Evolutionary conservation across 2,113 vertebrate species (phyloP).

Genomic region (Hemibates koningsi): DNA sequence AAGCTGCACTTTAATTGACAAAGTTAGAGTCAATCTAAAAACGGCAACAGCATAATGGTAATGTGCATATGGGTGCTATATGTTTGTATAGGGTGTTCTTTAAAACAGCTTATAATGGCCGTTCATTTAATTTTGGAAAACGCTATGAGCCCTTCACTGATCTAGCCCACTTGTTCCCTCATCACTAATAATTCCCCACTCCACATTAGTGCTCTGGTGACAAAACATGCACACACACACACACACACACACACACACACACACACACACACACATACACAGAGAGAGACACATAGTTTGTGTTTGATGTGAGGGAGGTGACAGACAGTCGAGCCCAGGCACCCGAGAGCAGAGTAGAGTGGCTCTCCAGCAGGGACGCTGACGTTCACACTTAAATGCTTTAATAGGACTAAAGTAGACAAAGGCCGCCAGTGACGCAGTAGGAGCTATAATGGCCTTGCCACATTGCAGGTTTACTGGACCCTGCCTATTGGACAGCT

Average conservation of each 20-base stretch:
- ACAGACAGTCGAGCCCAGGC: slow-evolving; percentile 40
- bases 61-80: neutral
- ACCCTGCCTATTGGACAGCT: slow-evolving; percentile 70
- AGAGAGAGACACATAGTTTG: neutral
- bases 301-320: slow-evolving; percentile 64
- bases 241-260: neutral
- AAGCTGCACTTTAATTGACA: neutral
- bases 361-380: slow-evolving; percentile 66
- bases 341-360: slow-evolving; percentile 64
- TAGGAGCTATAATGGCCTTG: slow-evolving; percentile 70
- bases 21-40: neutral
- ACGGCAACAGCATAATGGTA: neutral
- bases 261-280: neutral
- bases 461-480: slow-evolving; percentile 72
- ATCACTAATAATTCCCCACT: slow-evolving; percentile 51
- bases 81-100: neutral
- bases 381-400: slow-evolving; percentile 76
- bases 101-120: slow-evolving; percentile 24
- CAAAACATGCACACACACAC: slow-evolving; percentile 14
- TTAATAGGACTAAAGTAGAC: slow-evolving; percentile 76
- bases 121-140: slow-evolving; percentile 55
- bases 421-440: slow-evolving; percentile 73
- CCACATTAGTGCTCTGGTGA: neutral
- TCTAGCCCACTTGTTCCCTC: slow-evolving; percentile 37
- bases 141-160: slow-evolving; percentile 2